These are phyloP conservation scores for Toxostoma redivivum DNA, from an alignment of 2,113 vertebrate genomes.

Conservation along the genomic window DNA sequence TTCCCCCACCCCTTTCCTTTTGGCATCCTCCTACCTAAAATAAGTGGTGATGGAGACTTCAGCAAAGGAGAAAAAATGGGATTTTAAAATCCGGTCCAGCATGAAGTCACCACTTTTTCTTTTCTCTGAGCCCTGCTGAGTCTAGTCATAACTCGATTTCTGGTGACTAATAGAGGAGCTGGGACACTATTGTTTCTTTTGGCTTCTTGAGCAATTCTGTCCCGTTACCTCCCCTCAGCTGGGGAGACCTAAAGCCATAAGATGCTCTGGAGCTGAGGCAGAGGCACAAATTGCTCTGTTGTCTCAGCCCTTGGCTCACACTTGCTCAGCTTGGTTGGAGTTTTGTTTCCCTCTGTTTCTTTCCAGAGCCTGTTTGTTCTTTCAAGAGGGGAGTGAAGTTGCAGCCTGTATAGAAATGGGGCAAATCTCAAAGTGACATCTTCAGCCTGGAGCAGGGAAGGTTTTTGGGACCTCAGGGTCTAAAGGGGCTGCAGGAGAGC, in stretches of 20 bases:
- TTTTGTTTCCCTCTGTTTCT: not conserved
- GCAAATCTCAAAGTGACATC: fast-evolving
- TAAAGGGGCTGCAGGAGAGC: not conserved
- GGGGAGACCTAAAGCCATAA: conserved; percentile 10
- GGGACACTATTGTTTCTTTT: conserved; percentile 54
- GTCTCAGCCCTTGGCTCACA: not conserved
- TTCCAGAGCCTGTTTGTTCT: not conserved
- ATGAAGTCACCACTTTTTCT: conserved; percentile 48
- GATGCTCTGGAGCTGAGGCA: not conserved
- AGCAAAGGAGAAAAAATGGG: not conserved
- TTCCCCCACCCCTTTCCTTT: not conserved
- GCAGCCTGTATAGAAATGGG: not conserved
- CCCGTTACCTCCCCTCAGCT: conserved; percentile 21
- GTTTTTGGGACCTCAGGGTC: not conserved
- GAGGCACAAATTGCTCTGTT: not conserved
- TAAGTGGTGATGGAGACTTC: conserved; percentile 15
- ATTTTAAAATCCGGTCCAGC: conserved; percentile 3
- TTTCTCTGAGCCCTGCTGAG: conserved; percentile 31
- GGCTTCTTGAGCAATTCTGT: conserved; percentile 52
- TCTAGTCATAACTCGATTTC: conserved; percentile 40
- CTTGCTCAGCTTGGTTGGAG: not conserved
- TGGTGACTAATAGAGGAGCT: conserved; percentile 11
- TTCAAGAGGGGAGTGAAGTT: not conserved
- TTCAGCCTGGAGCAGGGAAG: not conserved
- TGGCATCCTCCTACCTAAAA: conserved; percentile 13